Base-by-base conservation (phyloP, 2,113 vertebrate species). In the Stegastes partitus region DNA sequence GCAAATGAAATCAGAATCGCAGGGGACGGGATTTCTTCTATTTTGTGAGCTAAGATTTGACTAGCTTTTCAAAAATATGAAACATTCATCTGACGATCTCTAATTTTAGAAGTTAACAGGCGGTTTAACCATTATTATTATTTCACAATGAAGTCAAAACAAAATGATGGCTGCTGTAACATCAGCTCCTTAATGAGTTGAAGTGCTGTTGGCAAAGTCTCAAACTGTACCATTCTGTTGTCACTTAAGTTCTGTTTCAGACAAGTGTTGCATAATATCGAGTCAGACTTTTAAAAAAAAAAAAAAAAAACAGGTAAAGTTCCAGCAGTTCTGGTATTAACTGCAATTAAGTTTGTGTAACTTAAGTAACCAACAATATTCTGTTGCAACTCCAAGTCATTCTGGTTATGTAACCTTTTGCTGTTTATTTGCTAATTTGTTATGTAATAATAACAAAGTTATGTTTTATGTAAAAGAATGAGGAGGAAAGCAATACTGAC, bases 371-470 rank as follows among this genome's bases (percentile, higher is more conserved):
- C 28, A 4, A 31, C 18, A 6, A 19, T 42, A 22, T 51, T 37
- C 28, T 11, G 9, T 31, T 45, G 53, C 45, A 59, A 21, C 26
- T 18, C 7, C 0, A 19, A 49, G 12, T 47, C 19, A 15, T 22
- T 39, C 21, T 79, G 55, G 51, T 63, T 45, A 63, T 15, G 19
- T 45, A 76, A 63, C 5, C 9, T 51, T n/a, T 34, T 45, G 22
- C 14, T 42, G 11, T 68, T 73, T 34, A 10, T 15, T 62, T 25
- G 4, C 26, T 62, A 31, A 45, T 26, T 56, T 67, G 10, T 84
- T 31, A 51, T 45, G 19, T 44, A 25, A 71, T n/a, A 76, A 44
- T 16, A 39, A 49, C 51, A 65, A n/a, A 18, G n/a, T 18, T 25
- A 21, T 49, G 16, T 54, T 68, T 11, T 64, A 26, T 39, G 26